Evolutionary conservation across 1,140 invertebrate genomes (phyloP).

Genomic region (Drosophila sp.): DNA sequence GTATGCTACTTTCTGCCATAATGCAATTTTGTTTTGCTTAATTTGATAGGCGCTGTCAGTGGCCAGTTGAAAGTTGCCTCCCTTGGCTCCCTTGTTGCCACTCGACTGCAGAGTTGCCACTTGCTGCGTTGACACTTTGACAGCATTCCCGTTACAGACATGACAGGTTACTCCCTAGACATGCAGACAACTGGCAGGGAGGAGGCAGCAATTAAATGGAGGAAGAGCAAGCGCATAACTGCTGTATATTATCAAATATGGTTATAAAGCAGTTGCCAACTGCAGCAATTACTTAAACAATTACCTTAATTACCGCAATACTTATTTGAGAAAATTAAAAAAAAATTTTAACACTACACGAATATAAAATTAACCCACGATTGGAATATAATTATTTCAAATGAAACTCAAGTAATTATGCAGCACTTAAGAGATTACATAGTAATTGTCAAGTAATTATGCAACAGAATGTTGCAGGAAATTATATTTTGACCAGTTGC

Average conservation of each 20-base stretch:
- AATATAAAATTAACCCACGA: too few species aligned
- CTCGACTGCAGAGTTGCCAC: constrained; percentile 3
- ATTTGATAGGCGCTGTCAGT: constrained; percentile 82
- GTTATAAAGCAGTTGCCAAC: neutral
- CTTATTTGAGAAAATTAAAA: too few species aligned
- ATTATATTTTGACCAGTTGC: neutral
- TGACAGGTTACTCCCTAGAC: constrained; percentile 37
- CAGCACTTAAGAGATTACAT: too few species aligned
- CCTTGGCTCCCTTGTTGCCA: neutral
- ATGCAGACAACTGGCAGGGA: neutral
- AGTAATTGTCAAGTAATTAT: too few species aligned
- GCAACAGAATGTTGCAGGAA: neutral
- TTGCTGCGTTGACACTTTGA: constrained; percentile 64
- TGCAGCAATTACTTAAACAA: neutral
- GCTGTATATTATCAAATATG: neutral
- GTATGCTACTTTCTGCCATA: constrained; percentile 62
- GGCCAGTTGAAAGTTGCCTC: constrained; percentile 38
- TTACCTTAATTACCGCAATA: too few species aligned
- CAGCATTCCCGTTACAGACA: constrained; percentile 49
- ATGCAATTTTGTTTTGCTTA: constrained; percentile 83
- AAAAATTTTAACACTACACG: too few species aligned
- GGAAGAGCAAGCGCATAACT: neutral
- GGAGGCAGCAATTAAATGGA: neutral
- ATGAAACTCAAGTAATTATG: too few species aligned
- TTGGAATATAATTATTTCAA: too few species aligned